phyloP scores from a whole-genome alignment of 2,797 vertebrate genomes.

The Remorina albescens region DNA sequence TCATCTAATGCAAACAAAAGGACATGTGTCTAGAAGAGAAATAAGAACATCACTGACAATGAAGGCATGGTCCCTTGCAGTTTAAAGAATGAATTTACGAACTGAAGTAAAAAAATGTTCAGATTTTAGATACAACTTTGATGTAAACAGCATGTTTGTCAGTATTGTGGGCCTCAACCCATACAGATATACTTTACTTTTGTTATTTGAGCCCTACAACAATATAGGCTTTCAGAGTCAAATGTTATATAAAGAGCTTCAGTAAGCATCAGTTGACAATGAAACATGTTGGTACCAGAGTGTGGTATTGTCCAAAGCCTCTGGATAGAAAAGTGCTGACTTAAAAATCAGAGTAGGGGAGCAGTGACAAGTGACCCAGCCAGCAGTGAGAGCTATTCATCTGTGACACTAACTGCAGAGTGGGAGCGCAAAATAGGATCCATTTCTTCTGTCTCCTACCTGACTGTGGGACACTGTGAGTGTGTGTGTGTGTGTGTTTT shows the following conservation, averaged over 20 bases:
- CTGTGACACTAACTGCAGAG: conserved; percentile 37
- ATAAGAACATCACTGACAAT: not conserved
- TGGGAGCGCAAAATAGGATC: conserved; percentile 36
- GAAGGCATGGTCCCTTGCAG: too few relatives aligned
- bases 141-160: conserved; percentile 7
- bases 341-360: conserved; percentile 44
- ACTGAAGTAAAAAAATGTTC: not conserved
- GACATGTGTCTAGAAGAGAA: not conserved
- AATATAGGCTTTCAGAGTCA: conserved; percentile 45
- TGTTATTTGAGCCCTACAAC: conserved; percentile 19
- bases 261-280: conserved; percentile 65
- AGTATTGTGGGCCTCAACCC: not conserved
- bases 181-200: conserved; percentile 17
- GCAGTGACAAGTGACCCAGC: conserved; percentile 28
- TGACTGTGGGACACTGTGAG: conserved; percentile 18
- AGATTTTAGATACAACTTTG: not conserved
- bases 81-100: not conserved
- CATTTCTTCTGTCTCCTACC: conserved; percentile 54
- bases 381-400: conserved; percentile 63
- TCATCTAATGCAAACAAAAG: conserved; percentile 12
- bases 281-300: conserved; percentile 62
- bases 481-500: not conserved
- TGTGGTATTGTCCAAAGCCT: conserved; percentile 60
- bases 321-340: conserved; percentile 74
- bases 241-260: conserved; percentile 64